These are phyloP conservation scores for Cryptotermes secundus DNA, from an alignment of 1,140 invertebrate species.

Conservation along the genomic window DNA sequence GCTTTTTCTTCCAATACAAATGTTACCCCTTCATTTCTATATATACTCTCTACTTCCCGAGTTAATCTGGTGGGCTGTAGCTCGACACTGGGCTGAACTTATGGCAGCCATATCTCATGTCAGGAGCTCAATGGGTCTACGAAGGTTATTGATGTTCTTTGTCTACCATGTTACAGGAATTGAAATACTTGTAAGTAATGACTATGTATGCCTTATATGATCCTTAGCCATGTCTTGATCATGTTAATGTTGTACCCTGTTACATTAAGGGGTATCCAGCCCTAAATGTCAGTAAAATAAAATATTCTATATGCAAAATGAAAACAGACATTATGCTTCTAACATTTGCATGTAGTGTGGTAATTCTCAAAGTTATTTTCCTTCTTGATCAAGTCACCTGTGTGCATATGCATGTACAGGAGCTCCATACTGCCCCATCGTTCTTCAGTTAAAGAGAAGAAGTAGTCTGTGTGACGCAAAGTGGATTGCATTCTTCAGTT, in stretches of 20 bases:
- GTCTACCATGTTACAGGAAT: constrained; percentile 41
- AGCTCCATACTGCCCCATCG: too few species aligned
- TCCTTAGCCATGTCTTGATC: neutral
- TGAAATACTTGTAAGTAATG: constrained; percentile 46
- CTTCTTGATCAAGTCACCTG: too few species aligned
- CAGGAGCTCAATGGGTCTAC: neutral
- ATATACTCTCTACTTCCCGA: constrained; percentile 62
- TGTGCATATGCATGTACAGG: too few species aligned
- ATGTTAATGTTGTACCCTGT: neutral
- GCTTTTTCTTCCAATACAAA: constrained; percentile 56
- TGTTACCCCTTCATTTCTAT: constrained; percentile 58
- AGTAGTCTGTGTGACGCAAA: too few species aligned
- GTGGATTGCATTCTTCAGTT: too few species aligned
- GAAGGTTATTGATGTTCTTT: constrained; percentile 23
- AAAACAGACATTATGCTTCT: too few species aligned
- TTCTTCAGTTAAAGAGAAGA: too few species aligned
- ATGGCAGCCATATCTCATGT: neutral
- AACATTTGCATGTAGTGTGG: too few species aligned
- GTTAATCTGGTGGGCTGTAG: constrained; percentile 56
- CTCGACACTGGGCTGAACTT: constrained; percentile 32
- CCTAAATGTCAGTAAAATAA: too few species aligned
- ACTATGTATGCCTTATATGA: constrained; percentile 35
- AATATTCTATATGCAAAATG: too few species aligned
- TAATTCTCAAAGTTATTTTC: too few species aligned
- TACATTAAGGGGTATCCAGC: too few species aligned